These are phyloP conservation scores for Platalea minor DNA, from an alignment of 2,797 vertebrate genomes.

Conservation along the genomic window DNA sequence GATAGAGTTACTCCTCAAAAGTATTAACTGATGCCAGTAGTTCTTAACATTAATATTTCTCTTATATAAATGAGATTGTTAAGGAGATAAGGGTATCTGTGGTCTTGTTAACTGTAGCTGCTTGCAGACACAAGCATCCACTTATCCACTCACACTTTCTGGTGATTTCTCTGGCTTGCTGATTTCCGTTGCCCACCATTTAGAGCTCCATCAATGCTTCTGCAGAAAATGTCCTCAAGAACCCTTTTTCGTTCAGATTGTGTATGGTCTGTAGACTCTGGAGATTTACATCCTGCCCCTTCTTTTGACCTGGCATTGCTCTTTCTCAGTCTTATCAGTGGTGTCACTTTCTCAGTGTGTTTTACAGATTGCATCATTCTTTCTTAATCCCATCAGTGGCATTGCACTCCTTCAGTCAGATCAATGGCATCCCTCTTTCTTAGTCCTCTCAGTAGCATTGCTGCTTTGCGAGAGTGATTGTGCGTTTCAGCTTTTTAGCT, in stretches of 20 bases:
- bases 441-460: neutral
- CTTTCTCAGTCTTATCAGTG: neutral
- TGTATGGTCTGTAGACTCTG: neutral
- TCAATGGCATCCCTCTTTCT: neutral
- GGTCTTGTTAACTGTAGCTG: neutral
- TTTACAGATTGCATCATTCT: neutral
- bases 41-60: neutral
- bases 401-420: neutral
- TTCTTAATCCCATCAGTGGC: neutral
- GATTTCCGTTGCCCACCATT: neutral
- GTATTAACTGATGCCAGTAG: neutral
- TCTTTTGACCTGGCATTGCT: neutral
- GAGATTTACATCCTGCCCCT: neutral
- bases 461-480: neutral
- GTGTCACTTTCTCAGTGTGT: neutral
- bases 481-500: neutral
- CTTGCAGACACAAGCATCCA: neutral
- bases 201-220: neutral
- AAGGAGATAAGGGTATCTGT: neutral
- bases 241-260: neutral
- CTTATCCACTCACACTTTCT: neutral
- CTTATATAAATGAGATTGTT: neutral
- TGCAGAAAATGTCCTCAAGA: neutral
- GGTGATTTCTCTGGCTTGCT: neutral
- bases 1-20: neutral